Evolutionary conservation across 2,888 invertebrate species (phyloP).

Genomic region (Autographa pulchrina): DNA sequence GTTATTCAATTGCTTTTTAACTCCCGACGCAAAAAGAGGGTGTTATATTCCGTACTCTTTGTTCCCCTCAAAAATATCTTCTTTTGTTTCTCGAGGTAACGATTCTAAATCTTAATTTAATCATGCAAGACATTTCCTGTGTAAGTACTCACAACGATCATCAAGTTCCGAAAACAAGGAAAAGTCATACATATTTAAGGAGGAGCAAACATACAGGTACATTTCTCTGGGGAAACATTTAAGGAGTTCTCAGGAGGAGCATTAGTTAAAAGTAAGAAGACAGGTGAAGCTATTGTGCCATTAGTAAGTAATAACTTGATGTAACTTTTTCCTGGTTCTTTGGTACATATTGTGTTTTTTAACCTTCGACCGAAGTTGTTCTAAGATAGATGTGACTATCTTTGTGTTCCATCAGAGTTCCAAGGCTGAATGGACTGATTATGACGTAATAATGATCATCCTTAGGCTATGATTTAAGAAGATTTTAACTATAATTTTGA

Average conservation of each 20-base stretch:
- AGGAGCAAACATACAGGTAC: background rate
- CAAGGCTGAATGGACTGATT: no score
- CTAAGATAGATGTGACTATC: no score
- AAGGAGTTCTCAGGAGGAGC: background rate
- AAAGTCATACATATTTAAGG: background rate
- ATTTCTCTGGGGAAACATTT: background rate
- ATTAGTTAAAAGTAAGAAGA: background rate
- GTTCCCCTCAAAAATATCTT: no score
- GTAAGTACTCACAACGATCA: background rate
- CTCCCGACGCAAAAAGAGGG: no score
- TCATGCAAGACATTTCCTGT: background rate
- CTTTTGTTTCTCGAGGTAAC: background rate
- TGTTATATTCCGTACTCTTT: no score
- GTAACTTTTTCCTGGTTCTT: background rate
- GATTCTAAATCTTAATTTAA: background rate
- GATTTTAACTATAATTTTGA: no score
- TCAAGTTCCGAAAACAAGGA: conserved; percentile 4
- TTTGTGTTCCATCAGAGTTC: no score
- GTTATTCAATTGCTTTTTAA: no score
- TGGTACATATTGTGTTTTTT: background rate
- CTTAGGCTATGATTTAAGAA: no score
- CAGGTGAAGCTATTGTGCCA: background rate
- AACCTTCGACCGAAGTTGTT: no score
- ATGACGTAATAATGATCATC: no score
- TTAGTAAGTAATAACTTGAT: background rate